Percentiles rank a stretch among this genome's conserved stretches.
These are phyloP conservation scores for Ichneumon xanthorius DNA, from an alignment of 2,888 invertebrate genomes.

Conservation along the genomic window DNA sequence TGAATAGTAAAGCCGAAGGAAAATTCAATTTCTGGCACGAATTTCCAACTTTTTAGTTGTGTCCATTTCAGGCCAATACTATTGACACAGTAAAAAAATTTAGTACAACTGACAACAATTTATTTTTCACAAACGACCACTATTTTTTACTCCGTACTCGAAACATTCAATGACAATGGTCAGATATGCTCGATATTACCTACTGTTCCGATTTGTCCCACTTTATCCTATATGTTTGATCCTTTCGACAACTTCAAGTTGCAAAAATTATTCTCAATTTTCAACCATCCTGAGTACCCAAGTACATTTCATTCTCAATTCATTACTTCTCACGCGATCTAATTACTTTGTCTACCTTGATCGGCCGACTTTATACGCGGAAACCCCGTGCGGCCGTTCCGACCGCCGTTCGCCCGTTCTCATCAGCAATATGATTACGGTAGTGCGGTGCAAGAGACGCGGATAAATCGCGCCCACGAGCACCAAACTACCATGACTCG, in stretches of 20 bases:
- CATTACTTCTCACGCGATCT: slow-evolving; percentile 63
- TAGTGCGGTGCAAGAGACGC: slow-evolving; percentile 62
- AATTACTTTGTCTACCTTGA: slow-evolving; percentile 68
- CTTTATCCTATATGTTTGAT: background rate
- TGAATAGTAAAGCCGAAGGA: background rate
- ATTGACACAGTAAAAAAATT: background rate
- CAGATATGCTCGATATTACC: background rate
- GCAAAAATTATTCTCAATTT: background rate
- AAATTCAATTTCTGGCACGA: background rate
- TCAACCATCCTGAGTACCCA: background rate
- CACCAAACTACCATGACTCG: slow-evolving; percentile 14
- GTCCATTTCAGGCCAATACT: background rate
- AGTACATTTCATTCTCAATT: slow-evolving; percentile 11
- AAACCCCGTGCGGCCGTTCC: slow-evolving; percentile 44
- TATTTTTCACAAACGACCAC: background rate
- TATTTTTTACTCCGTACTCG: background rate
- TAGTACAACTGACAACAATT: background rate
- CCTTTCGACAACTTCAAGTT: background rate
- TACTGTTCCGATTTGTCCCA: background rate
- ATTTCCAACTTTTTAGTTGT: background rate
- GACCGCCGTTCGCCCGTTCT: slow-evolving; percentile 40
- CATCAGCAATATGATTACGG: slow-evolving; percentile 60
- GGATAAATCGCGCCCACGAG: slow-evolving; percentile 60
- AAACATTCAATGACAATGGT: background rate
- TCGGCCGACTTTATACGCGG: slow-evolving; percentile 64